A percentile compares a stretch with the other conserved stretches of the same genome.
Conservation (phyloP, 2,113 vertebrate genomes). For the Astur gentilis region DNA sequence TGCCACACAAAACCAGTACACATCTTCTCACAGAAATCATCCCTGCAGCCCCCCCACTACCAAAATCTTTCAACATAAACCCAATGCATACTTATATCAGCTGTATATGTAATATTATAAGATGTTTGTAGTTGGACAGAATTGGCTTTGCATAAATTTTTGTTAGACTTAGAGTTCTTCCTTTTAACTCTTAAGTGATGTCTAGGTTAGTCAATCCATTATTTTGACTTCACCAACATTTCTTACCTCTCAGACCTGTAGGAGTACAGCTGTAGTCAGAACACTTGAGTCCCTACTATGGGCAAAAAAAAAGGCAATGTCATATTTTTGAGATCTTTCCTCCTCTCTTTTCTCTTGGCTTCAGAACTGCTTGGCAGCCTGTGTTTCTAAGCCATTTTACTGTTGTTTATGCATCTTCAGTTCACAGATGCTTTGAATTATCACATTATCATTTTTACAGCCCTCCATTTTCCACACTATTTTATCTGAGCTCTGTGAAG, state of each 20-base stretch:
- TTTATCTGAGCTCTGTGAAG: neutral
- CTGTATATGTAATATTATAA: neutral
- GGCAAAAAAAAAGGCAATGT: neutral
- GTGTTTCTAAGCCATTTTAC: neutral
- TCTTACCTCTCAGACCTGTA: neutral
- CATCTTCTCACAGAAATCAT: neutral
- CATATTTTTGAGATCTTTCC: neutral
- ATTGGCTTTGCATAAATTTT: neutral
- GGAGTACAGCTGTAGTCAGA: neutral
- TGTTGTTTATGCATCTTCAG: conserved; percentile 2
- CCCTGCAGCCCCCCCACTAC: rapidly evolving
- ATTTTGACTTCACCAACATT: neutral
- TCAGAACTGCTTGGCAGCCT: neutral
- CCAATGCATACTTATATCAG: neutral
- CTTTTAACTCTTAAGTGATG: neutral
- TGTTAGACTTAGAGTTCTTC: neutral
- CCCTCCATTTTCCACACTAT: neutral
- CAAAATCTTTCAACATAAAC: neutral
- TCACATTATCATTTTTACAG: neutral
- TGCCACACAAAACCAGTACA: no score
- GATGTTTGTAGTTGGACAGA: neutral
- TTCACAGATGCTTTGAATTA: conserved; percentile 29
- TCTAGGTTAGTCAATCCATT: neutral
- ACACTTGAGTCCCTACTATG: neutral
- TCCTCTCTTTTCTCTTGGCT: neutral